Evolutionary conservation across 2,113 vertebrate genomes (phyloP), one percentile per base, ranked within the genome.

Genomic region (Leptosomus discolor): DNA sequence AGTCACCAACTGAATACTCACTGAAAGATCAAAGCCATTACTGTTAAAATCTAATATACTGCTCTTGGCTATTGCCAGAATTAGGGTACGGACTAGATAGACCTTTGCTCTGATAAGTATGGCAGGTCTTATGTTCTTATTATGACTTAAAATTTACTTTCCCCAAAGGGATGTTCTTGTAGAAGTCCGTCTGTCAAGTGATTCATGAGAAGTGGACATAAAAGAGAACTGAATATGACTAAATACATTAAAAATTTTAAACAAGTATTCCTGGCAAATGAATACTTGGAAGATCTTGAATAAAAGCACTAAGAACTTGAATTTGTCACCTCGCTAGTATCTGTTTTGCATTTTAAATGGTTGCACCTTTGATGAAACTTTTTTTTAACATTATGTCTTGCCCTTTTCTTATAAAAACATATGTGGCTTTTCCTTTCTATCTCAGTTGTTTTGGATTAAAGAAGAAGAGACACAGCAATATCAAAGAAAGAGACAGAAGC

Each of bases 401-500:
- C 56, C 78, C 43, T 94, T 95, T 96, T 70, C 60, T 64, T 78
- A 71, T 48, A 79, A 64, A 94, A 94, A 94, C 91, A 87, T 92
- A 26, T 93, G 90, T 93, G 92, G 39, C 56, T 95, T 94, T 95
- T 95, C 85, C 76, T 95, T 97, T 94, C 92, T 89, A 43, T 85
- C 94, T 94, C 94, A 94, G 85, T 94, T 97, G 95, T 92, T 95
- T 89, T 92, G 92, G 76, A 94, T 97, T 96, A 96, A 94, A 95
- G 79, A 73, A 96, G 92, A 91, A 74, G 88, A 89, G 71, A 69
- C 92, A 96, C 73, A 82, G 92, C 46, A 91, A 75, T 97, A 94
- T 96, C 94, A 97, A 96, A 97, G 91, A 87, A 94, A 46, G 80
- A 89, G 88, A 89, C 92, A 95, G 94, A 92, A 94, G 92, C 76